Conservation (phyloP, 2,888 invertebrate genomes). For the Drosophila buzzatii region DNA sequence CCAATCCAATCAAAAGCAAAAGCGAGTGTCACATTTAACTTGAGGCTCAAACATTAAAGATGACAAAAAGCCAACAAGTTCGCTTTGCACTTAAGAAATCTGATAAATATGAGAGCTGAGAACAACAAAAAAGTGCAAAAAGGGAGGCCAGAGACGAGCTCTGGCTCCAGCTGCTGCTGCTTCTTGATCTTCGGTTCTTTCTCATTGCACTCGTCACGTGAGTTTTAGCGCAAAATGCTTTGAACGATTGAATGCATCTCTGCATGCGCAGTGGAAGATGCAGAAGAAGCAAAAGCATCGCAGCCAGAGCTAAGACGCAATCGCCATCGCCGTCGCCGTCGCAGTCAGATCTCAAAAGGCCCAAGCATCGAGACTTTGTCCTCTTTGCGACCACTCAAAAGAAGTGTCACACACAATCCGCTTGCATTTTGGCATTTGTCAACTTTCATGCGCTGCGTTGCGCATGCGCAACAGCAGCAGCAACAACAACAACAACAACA, state of each 20-base stretch:
- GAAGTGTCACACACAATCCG: constrained; percentile 77
- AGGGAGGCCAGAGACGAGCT: constrained; percentile 18
- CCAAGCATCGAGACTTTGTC: constrained; percentile 27
- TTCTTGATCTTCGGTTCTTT: constrained; percentile 18
- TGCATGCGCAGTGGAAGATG: constrained; percentile 18
- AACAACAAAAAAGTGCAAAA: constrained; percentile 8
- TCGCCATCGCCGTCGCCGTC: constrained; percentile 3
- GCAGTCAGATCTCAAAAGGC: constrained; percentile 14
- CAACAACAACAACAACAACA: constrained; percentile 17
- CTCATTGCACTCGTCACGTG: constrained; percentile 78
- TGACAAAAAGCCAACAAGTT: constrained; percentile 83
- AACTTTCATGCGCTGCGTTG: constrained; percentile 75
- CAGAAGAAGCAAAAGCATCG: constrained; percentile 18
- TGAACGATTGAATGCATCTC: constrained; percentile 77
- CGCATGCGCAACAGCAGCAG: constrained; percentile 66
- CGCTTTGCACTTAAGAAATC: constrained; percentile 78
- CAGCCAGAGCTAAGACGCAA: constrained; percentile 30
- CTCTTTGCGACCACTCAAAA: constrained; percentile 53
- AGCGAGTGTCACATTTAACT: constrained; percentile 81
- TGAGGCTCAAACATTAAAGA: constrained; percentile 78
- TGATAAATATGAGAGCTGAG: constrained; percentile 50
- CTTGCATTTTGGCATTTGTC: constrained; percentile 81
- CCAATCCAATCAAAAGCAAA: constrained; percentile 56
- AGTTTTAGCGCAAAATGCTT: constrained; percentile 77
- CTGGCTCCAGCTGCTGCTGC: constrained; percentile 14